Conservation (phyloP, 2,888 invertebrate genomes). For the Cetonia aurata region DNA sequence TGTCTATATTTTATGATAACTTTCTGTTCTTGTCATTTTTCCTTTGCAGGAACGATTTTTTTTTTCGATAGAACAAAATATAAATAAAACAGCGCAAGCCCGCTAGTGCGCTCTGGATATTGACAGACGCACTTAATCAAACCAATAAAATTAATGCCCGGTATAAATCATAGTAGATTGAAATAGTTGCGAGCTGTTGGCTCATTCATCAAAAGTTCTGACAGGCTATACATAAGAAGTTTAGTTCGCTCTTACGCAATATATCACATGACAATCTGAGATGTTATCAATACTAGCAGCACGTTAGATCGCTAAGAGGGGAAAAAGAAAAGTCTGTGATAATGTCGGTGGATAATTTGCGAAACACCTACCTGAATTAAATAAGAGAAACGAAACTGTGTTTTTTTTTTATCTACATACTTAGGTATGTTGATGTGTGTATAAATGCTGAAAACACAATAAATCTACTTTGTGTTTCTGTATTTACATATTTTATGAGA, state of each 20-base stretch:
- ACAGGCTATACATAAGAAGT: conserved; percentile 34
- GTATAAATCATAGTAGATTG: conserved; percentile 37
- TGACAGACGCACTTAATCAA: conserved; percentile 39
- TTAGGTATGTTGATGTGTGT: too few species aligned
- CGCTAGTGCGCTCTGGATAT: conserved; percentile 4
- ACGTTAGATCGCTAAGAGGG: not conserved
- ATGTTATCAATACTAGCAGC: conserved; percentile 18
- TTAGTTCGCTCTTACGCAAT: conserved; percentile 13
- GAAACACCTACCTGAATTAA: not conserved
- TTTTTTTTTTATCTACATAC: too few species aligned
- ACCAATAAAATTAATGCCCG: conserved; percentile 33
- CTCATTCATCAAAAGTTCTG: conserved; percentile 36
- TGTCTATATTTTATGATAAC: too few species aligned
- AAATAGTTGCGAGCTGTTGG: conserved; percentile 33
- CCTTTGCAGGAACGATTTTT: too few species aligned
- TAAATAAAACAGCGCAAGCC: conserved; percentile 1
- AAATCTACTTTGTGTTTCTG: too few species aligned
- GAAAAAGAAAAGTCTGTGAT: not conserved
- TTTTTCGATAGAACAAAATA: not conserved
- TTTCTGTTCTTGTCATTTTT: too few species aligned
- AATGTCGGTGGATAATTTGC: not conserved
- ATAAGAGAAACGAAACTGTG: too few species aligned
- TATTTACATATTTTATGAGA: too few species aligned
- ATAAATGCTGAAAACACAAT: too few species aligned
- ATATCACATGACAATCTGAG: conserved; percentile 28